phyloP scores from a whole-genome alignment of 2,113 vertebrate species.

The Dolichotis patagonum region DNA sequence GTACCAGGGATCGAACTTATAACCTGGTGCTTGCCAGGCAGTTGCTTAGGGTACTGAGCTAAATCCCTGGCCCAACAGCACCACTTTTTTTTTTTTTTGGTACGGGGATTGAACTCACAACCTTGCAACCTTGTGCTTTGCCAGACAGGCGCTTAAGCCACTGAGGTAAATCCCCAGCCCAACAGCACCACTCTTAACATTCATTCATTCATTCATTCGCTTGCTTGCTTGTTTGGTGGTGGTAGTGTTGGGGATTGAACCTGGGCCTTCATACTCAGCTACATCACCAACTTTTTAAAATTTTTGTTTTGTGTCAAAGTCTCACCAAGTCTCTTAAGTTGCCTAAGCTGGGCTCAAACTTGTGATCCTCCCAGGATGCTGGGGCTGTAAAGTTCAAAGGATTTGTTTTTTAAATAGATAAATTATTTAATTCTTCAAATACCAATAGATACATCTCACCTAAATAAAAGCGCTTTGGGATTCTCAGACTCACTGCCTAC shows the following conservation, averaged over 20 bases:
- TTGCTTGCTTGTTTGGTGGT: not conserved
- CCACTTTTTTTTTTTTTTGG: not conserved
- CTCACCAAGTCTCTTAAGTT: not conserved
- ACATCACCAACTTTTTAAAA: not conserved
- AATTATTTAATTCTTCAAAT: not conserved
- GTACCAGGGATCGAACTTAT: too few species aligned
- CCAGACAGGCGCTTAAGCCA: too few species aligned
- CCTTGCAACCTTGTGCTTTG: too few species aligned
- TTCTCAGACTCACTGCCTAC: not conserved
- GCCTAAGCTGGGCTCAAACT: not conserved
- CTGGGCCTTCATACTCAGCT: not conserved
- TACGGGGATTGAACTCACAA: too few species aligned
- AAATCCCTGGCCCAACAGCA: not conserved
- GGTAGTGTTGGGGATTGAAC: not conserved
- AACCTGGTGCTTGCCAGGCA: too few species aligned
- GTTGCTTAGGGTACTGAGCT: too few species aligned
- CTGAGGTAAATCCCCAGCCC: too few species aligned
- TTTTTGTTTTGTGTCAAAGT: not conserved
- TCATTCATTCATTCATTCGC: not conserved
- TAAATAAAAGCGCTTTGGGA: not conserved
- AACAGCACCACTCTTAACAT: not conserved
- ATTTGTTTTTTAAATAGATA: not conserved
- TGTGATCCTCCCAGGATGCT: not conserved
- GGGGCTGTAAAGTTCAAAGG: not conserved
- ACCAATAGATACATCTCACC: not conserved